phyloP scores from a whole-genome alignment of 2,888 invertebrate genomes.

The Escarpia spicata region DNA sequence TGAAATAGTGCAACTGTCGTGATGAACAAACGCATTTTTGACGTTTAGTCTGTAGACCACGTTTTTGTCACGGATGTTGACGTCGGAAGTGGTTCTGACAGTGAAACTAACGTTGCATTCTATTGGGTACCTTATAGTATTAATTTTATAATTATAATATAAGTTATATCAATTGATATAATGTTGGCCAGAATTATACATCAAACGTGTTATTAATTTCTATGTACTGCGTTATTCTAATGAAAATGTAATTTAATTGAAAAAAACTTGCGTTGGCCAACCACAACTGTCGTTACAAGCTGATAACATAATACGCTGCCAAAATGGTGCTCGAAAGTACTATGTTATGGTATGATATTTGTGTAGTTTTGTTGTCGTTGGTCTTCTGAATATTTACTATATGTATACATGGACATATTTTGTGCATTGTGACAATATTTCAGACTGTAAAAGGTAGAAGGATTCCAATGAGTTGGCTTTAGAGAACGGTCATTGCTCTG shows the following conservation, averaged over 20 bases:
- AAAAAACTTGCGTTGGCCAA: neutral
- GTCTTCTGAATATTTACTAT: neutral
- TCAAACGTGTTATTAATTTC: neutral
- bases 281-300: neutral
- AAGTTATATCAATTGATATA: neutral
- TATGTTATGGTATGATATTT: constrained; percentile 85
- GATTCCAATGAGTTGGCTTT: neutral
- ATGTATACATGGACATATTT: neutral
- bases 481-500: neutral
- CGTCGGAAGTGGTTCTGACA: neutral
- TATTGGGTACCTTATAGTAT: neutral
- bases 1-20: neutral
- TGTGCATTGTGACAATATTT: neutral
- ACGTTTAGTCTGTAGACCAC: neutral
- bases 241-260: constrained; percentile 19
- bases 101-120: neutral
- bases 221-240: neutral
- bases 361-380: neutral
- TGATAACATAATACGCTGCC: neutral
- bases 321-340: constrained; percentile 98
- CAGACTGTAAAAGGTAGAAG: neutral
- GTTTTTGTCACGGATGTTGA: neutral
- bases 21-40: neutral
- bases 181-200: neutral
- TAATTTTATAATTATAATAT: neutral